These are phyloP conservation scores for Nannobrachium achirus DNA, from an alignment of 2,113 vertebrate genomes.

Conservation along the genomic window DNA sequence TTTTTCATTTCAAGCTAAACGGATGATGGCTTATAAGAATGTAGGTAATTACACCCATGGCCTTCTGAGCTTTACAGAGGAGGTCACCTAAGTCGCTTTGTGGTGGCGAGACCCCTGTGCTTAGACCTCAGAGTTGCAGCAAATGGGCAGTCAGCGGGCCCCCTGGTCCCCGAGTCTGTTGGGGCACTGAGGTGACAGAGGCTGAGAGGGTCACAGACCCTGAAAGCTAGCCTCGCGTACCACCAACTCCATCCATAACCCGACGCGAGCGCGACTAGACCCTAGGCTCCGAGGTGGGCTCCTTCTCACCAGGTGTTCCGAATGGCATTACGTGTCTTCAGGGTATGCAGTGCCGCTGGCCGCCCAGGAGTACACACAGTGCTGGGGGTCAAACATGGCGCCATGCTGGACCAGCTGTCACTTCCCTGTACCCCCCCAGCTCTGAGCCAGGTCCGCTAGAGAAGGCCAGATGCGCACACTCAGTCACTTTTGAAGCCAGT, in stretches of 20 bases:
- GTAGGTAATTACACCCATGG: constrained; percentile 63
- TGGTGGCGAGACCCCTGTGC: constrained; percentile 66
- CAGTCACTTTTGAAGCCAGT: constrained; percentile 53
- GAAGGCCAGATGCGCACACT: constrained; percentile 75
- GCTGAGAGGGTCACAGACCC: constrained; percentile 62
- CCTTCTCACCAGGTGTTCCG: constrained; percentile 77
- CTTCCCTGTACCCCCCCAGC: constrained; percentile 70
- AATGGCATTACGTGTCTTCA: constrained; percentile 71
- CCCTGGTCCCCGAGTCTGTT: constrained; percentile 72
- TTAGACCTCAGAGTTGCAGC: constrained; percentile 60
- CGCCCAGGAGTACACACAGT: constrained; percentile 70
- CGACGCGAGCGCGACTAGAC: constrained; percentile 63
- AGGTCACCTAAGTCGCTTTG: constrained; percentile 44
- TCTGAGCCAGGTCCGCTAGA: constrained; percentile 65
- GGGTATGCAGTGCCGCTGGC: constrained; percentile 69
- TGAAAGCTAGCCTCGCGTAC: constrained; percentile 54
- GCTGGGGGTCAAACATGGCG: constrained; percentile 81
- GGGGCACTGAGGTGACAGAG: constrained; percentile 56
- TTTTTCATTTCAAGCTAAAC: constrained; percentile 28
- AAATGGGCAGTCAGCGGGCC: constrained; percentile 69
- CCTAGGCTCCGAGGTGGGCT: constrained; percentile 70
- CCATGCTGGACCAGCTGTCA: constrained; percentile 83
- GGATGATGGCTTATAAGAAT: constrained; percentile 64
- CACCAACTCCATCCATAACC: constrained; percentile 62
- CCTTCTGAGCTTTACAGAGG: constrained; percentile 17